These are phyloP conservation scores for Tipula confusa DNA, from an alignment of 2,888 invertebrate species.

Conservation along the genomic window DNA sequence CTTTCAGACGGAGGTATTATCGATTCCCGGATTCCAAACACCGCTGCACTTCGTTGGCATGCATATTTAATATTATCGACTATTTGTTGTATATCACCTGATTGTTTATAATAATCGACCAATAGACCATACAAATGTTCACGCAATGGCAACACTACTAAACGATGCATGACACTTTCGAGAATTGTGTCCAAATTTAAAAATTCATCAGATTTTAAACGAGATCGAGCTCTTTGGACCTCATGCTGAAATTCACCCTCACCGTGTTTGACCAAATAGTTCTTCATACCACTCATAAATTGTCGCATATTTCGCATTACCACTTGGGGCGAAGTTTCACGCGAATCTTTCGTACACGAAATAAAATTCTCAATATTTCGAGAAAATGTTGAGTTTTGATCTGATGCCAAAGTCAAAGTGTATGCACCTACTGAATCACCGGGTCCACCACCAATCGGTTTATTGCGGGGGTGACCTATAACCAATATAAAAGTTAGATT, in stretches of 20 bases:
- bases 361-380: slow-evolving; percentile 92
- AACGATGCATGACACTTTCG: slow-evolving; percentile 88
- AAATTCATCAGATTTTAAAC: slow-evolving; percentile 85
- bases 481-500: neutral
- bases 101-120: slow-evolving; percentile 79
- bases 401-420: slow-evolving; percentile 74
- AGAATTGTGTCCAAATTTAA: slow-evolving; percentile 92
- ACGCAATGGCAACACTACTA: slow-evolving; percentile 82
- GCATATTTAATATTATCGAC: slow-evolving; percentile 51
- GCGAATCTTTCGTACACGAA: slow-evolving; percentile 84
- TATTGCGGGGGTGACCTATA: slow-evolving; percentile 69
- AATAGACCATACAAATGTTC: slow-evolving; percentile 78
- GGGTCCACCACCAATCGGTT: slow-evolving; percentile 54
- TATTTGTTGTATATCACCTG: slow-evolving; percentile 67
- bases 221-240: slow-evolving; percentile 61
- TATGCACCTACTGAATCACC: slow-evolving; percentile 73
- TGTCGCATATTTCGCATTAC: slow-evolving; percentile 90
- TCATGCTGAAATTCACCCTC: slow-evolving; percentile 89
- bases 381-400: slow-evolving; percentile 84
- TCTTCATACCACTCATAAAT: slow-evolving; percentile 98
- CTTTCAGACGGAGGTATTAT: slow-evolving; percentile 72
- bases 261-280: slow-evolving; percentile 93
- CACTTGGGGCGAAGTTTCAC: slow-evolving; percentile 80
- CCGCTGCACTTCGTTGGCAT: slow-evolving; percentile 44
- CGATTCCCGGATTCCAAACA: slow-evolving; percentile 54